phyloP scores from a whole-genome alignment of 2,113 vertebrate genomes.

The Ancistrus triradiatus region DNA sequence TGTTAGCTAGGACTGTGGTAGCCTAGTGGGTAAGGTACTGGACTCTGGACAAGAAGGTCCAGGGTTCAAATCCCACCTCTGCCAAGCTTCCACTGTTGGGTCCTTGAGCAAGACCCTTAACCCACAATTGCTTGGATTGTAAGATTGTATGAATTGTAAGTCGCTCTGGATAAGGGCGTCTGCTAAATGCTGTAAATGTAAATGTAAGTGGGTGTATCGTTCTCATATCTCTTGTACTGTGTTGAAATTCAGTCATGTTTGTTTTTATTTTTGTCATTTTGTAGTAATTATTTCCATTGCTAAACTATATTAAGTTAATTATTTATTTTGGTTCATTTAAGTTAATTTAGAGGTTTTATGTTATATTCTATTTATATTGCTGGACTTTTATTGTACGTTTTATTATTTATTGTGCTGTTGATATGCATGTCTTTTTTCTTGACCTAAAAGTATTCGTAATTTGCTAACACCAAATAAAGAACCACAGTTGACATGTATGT shows the following conservation, averaged over 20 bases:
- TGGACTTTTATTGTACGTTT: constrained; percentile 47
- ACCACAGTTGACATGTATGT: constrained; percentile 35
- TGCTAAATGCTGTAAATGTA: too few species aligned
- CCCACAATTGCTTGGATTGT: too few species aligned
- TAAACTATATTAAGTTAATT: neutral
- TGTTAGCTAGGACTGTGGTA: too few species aligned
- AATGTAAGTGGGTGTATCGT: neutral
- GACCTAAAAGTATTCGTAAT: constrained; percentile 34
- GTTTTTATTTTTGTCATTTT: constrained; percentile 15
- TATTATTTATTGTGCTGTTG: constrained; percentile 24
- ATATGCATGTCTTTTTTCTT: constrained; percentile 12
- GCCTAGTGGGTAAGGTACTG: too few species aligned
- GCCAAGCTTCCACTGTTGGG: too few species aligned
- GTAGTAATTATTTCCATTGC: neutral
- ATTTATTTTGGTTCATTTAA: constrained; percentile 40
- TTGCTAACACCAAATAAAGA: constrained; percentile 58
- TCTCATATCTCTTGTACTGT: neutral
- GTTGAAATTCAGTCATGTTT: neutral
- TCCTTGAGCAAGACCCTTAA: too few species aligned
- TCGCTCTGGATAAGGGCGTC: too few species aligned
- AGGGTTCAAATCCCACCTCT: too few species aligned
- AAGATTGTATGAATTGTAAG: too few species aligned
- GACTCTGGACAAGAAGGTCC: too few species aligned
- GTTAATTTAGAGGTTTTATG: constrained; percentile 33
- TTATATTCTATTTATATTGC: constrained; percentile 53